Evolutionary conservation across 2,113 vertebrate genomes (phyloP), one percentile per base, ranked within the genome.

Genomic region (Camelus bactrianus): DNA sequence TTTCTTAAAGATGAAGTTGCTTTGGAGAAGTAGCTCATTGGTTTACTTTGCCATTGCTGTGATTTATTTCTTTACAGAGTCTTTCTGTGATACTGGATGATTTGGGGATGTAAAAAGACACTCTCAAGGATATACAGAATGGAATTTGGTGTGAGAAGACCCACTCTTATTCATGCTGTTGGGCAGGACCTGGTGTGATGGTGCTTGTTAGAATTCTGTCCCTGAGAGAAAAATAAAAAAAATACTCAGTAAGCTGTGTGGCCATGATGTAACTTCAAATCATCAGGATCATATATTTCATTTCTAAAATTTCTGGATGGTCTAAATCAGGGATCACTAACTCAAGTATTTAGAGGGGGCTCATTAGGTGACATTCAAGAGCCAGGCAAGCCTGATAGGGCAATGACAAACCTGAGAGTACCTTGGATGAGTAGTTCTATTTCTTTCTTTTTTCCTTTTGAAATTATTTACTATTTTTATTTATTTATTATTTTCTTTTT

Each of bases 1-100:
- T 15, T 58, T 91, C 83, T 93, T 48, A 76, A 83, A 97, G 89
- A 87, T 30, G 3, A 76, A 92, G 77, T 58, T 82, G 30, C 26
- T 87, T 81, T 81, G 11, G 67, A 82, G n/a, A 96, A 56, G 32
- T 72, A 73, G 9, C 12, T 96, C 35, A 67, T 32, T 92, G 67
- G 85, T 77, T 84, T 72, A 82, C 48, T 72, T 46, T 50, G 82
- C 52, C 0, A 22, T 52, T 89, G 14, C 32, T 46, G 77, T 72
- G 65, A 77, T 69, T 72, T 89, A 77, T 92, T 86, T 90, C 81
- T 72, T 70, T 32, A 32, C 19, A 54, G 22, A 35, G 35, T 4
- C 16, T 83, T 77, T 82, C 73, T 82, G 26, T 35, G 9, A 7
- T 24, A 11, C 24, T 67, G 20, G 24, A 67, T 22, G 52, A 93